Evolutionary conservation across 1,140 invertebrate genomes (phyloP), one percentile per base, ranked within the genome.

Genomic region (Lineus longissimus): DNA sequence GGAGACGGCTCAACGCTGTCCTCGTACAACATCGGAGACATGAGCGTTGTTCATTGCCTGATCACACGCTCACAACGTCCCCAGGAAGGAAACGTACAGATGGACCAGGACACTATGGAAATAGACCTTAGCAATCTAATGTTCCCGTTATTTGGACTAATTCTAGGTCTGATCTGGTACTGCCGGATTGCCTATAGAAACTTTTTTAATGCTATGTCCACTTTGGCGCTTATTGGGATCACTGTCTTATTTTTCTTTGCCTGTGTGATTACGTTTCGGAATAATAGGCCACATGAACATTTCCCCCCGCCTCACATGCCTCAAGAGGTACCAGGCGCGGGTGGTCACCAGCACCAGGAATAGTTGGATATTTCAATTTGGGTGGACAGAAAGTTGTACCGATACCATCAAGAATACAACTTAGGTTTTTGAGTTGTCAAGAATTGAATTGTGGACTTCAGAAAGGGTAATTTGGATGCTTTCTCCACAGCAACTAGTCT

Each of bases 41-140:
- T 92, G 73, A 92, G 91, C 78, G 91, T 94, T 2, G 88, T 95
- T 23, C 92, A 94, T 78, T 93, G 91, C 80, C 84, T 94, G 25
- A 88, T 94, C 56, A 73, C 73, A 13, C 70, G 71, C 36, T 61
- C 64, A 43, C 17, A 43, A 74, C 23, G 59, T 63, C 57, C 51
- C 64, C 75, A 27, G 13, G 23, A 19, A 23, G 19, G 25, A n/a
- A 30, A 47, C 47, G 11, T 65, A 2, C 30, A 45, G 2, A 63
- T 68, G 0, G 70, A 70, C 1, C 59, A 69, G 6, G 67, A 74
- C 47, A 73, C 73, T 0, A 60, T 66, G 22, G 56, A 63, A 13
- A 36, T 63, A 15, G 81, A 72, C 65, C 74, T 73, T 68, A 80
- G 65, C 56, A 80, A 55, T 74, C 73, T 78, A 65, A 81, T 75